Percentiles rank a stretch among this genome's conserved stretches.
These are phyloP conservation scores for Hemibagrus wyckioides DNA, from an alignment of 2,113 vertebrate genomes.

Conservation along the genomic window DNA sequence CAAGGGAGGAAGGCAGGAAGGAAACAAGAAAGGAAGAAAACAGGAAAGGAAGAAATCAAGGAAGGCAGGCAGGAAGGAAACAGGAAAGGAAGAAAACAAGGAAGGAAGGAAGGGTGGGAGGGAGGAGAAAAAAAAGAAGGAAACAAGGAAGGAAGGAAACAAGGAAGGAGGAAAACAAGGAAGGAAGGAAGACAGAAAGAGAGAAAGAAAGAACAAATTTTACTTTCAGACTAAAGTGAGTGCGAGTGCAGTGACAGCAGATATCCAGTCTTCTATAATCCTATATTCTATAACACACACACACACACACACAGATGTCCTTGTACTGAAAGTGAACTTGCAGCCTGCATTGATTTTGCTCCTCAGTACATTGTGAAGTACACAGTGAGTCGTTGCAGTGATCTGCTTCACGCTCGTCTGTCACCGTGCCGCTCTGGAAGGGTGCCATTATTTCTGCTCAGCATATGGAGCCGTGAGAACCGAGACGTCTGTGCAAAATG, in stretches of 20 bases:
- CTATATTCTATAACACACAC: background rate
- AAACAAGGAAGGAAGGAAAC: background rate
- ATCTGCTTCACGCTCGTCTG: background rate
- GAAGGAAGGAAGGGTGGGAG: background rate
- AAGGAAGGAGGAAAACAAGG: background rate
- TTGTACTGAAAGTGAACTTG: background rate
- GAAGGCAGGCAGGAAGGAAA: background rate
- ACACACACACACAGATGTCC: background rate
- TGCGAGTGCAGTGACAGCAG: background rate
- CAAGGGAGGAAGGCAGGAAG: background rate
- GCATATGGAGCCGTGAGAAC: background rate
- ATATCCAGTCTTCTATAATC: background rate
- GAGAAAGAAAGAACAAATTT: background rate
- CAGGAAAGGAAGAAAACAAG: background rate
- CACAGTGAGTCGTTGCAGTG: background rate
- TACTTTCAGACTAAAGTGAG: background rate
- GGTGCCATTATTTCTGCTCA: constrained; percentile 9
- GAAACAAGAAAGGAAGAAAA: background rate
- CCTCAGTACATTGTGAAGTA: background rate
- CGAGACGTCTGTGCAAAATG: background rate
- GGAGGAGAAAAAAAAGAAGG: no score
- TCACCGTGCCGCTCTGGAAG: background rate
- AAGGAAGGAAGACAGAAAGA: background rate
- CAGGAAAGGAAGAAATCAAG: background rate
- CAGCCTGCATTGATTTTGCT: background rate